These are phyloP conservation scores for Characodon lateralis DNA, from an alignment of 2,797 vertebrate species.

Conservation along the genomic window DNA sequence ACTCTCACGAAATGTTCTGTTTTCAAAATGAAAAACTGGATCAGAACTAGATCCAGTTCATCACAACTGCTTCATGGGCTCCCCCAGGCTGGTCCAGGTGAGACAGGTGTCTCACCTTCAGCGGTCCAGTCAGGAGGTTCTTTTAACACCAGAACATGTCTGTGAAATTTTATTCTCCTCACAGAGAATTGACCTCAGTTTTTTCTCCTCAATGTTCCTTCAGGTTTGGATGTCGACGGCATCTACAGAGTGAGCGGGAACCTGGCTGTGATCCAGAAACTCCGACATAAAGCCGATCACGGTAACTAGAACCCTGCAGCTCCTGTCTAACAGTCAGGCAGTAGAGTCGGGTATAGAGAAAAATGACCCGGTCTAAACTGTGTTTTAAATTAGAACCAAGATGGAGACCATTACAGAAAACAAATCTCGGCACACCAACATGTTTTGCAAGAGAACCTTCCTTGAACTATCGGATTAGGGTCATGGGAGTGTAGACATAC, in stretches of 20 bases:
- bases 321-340: background rate
- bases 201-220: slow-evolving; percentile 9
- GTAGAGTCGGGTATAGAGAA: background rate
- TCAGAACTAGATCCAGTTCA: background rate
- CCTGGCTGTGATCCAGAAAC: slow-evolving; percentile 91
- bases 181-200: background rate
- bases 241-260: slow-evolving; percentile 95
- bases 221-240: slow-evolving; percentile 91
- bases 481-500: too few species aligned
- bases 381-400: background rate
- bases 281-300: slow-evolving; percentile 90
- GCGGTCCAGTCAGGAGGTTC: background rate
- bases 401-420: background rate
- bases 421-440: background rate
- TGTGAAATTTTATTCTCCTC: background rate
- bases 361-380: background rate
- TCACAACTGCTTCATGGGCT: too few species aligned
- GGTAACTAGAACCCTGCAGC: slow-evolving; percentile 70
- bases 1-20: background rate
- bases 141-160: background rate
- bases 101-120: background rate
- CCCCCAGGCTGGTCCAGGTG: background rate
- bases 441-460: too few species aligned
- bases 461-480: too few species aligned
- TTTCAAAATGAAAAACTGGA: background rate